Base-by-base conservation (phyloP, 2,888 invertebrate species). In the Aleiodes testaceus region DNA sequence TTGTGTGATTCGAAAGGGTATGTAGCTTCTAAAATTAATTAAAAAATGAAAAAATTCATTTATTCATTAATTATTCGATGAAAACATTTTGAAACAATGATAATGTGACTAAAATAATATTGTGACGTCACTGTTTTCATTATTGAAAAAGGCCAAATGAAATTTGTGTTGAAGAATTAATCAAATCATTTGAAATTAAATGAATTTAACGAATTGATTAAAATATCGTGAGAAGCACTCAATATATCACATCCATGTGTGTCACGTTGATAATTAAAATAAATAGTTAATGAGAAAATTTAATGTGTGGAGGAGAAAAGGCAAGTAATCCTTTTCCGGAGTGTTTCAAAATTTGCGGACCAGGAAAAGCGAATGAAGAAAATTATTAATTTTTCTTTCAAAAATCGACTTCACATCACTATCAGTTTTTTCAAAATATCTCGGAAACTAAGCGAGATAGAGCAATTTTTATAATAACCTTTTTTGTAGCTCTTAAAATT, bases 1-100 rank as follows among this genome's bases (percentile, higher is more conserved):
- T 63, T 18, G 47, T 65, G 66, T 70, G 66, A 70, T 70, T 70
- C 22, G 45, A 30, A 66, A 59, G 66, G 59, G 55, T 59, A 70
- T 45, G 45, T 69, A 64, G 45, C 16, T 12, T 64, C 44, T 47
- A 50, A 68, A 68, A 22, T 9, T 44, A 12, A 44, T 44, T 63
- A 9, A 20, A 63, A 59, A 36, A n/a, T n/a, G n/a, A 9, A 55
- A 30, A 12, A n/a, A 22, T 55, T 12, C 14, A n/a, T 55, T 30
- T 30, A 26, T 5, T 55, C 20, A 22, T 16, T 1, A n/a, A 16
- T 1, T 3, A 47, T 4, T n/a, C 36, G 36, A 36, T 36, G 9
- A 2, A 36, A 6, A 36, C 36, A 36, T 36, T 11, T 11, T 36
- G 36, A 36, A 9, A 36, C 2, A 11, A 7, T 36, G 11, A 36